A percentile compares a stretch with the other conserved stretches of the same genome.
phyloP scores from a whole-genome alignment of 2,888 invertebrate genomes.

The Carpatolechia fugitivella region DNA sequence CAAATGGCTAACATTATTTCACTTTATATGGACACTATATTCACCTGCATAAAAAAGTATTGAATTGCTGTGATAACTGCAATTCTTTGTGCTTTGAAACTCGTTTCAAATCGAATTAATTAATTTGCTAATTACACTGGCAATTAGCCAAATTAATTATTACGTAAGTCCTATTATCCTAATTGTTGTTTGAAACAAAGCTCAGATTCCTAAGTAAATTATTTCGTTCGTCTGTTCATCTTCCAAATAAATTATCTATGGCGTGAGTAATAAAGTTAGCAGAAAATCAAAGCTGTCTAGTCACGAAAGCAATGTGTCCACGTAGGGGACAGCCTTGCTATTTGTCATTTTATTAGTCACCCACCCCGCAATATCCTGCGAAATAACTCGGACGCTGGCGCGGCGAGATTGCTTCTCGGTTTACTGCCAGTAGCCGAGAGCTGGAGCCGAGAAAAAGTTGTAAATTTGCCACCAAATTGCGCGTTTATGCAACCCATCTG shows the following conservation, averaged over 20 bases:
- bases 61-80: too few species aligned
- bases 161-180: too few species aligned
- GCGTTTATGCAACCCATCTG: constrained; percentile 70
- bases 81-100: too few species aligned
- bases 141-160: too few species aligned
- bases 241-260: too few species aligned
- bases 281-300: constrained; percentile 9
- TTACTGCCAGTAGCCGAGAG: constrained; percentile 63
- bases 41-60: too few species aligned
- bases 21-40: constrained; percentile 22
- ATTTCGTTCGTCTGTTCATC: too few species aligned
- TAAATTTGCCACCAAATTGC: constrained; percentile 73
- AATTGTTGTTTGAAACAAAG: too few species aligned
- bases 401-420: constrained; percentile 57
- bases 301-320: constrained; percentile 43
- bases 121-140: too few species aligned
- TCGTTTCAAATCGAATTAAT: too few species aligned
- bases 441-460: constrained; percentile 68
- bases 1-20: constrained; percentile 20
- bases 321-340: constrained; percentile 51
- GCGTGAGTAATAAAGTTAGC: background rate
- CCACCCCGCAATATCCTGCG: constrained; percentile 67
- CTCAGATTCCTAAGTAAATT: too few species aligned
- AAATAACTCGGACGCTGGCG: constrained; percentile 63
- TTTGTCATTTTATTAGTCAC: constrained; percentile 76